Percentiles rank a stretch among this genome's conserved stretches.
These are phyloP conservation scores for Chelonoidis abingdonii DNA, from an alignment of 2,113 vertebrate species.

Conservation along the genomic window DNA sequence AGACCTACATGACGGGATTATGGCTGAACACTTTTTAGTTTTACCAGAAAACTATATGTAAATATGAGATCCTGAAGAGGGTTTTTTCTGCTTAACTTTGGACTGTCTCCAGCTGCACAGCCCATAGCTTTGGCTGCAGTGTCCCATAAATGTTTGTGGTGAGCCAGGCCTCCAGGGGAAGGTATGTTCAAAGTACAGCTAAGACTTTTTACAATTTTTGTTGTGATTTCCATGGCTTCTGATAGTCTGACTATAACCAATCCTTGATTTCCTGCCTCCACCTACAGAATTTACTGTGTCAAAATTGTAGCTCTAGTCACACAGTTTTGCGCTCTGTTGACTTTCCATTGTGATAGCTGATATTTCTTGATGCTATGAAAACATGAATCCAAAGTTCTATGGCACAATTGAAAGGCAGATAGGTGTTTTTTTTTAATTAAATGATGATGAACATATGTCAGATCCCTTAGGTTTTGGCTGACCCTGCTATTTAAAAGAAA, in stretches of 20 bases:
- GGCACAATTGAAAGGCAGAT: not conserved
- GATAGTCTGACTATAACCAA: conserved; percentile 2
- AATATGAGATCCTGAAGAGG: conserved; percentile 28
- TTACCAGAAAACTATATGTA: conserved; percentile 51
- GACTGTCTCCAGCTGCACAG: conserved; percentile 32
- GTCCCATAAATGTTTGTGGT: conserved; percentile 26
- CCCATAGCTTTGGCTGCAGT: conserved; percentile 5
- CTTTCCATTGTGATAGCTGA: not conserved
- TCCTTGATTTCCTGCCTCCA: not conserved
- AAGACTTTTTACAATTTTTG: not conserved
- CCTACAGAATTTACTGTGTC: not conserved
- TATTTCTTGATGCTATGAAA: not conserved
- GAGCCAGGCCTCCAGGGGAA: conserved; percentile 24
- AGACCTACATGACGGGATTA: not conserved
- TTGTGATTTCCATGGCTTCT: conserved; percentile 21
- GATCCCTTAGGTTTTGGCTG: not conserved
- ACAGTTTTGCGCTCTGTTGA: not conserved
- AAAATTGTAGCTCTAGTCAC: not conserved
- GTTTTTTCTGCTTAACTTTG: not conserved
- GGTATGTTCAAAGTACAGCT: conserved; percentile 3
- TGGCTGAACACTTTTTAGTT: conserved; percentile 22
- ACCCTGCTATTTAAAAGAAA: not conserved
- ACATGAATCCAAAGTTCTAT: not conserved
- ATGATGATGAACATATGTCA: not conserved
- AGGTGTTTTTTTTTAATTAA: not conserved